These are phyloP conservation scores for Enteromius trimaculatus DNA, from an alignment of 2,797 vertebrate species.

Conservation along the genomic window DNA sequence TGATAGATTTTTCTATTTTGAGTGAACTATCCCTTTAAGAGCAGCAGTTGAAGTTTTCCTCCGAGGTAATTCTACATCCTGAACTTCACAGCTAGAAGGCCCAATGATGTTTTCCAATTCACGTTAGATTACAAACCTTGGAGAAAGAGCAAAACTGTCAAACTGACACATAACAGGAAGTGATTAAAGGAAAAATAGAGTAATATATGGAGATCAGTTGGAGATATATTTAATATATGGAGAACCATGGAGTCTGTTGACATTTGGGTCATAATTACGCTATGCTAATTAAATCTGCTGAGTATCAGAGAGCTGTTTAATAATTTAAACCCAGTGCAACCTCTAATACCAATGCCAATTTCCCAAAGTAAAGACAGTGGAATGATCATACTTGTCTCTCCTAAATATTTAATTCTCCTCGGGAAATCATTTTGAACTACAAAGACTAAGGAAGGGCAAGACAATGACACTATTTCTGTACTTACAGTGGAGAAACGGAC, in stretches of 20 bases:
- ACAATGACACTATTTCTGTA: conserved; percentile 44
- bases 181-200: conserved; percentile 32
- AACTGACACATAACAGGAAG: conserved; percentile 30
- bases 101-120: conserved; percentile 10
- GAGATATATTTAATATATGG: conserved; percentile 42
- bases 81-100: background rate
- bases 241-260: conserved; percentile 45
- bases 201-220: conserved; percentile 25
- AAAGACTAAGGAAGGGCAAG: conserved; percentile 44
- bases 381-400: conserved; percentile 52
- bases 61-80: background rate
- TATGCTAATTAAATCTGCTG: conserved; percentile 55
- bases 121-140: background rate
- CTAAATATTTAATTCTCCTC: conserved; percentile 60
- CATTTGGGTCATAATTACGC: conserved; percentile 49
- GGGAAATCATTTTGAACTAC: conserved; percentile 56
- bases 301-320: conserved; percentile 56
- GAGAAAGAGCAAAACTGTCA: background rate
- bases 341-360: conserved; percentile 54
- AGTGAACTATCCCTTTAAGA: background rate
- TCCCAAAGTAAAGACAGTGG: conserved; percentile 58
- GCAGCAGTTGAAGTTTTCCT: background rate
- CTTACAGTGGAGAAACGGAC: conserved; percentile 26
- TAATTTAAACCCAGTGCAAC: conserved; percentile 59
- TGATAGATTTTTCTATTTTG: background rate